These are phyloP conservation scores for Camponotus fellah DNA, from an alignment of 2,888 invertebrate genomes.

Conservation along the genomic window DNA sequence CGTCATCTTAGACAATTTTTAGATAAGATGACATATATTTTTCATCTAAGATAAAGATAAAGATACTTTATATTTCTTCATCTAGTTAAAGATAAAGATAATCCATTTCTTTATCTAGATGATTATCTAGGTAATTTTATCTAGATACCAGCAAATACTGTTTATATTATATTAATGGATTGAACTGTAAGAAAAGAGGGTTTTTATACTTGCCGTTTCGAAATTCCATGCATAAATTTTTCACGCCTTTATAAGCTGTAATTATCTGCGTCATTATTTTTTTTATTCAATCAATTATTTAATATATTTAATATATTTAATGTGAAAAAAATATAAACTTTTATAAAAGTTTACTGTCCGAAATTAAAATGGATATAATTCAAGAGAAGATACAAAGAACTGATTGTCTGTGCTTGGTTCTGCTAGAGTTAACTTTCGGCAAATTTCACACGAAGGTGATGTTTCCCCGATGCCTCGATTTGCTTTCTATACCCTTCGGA, in stretches of 20 bases:
- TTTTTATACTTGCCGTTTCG: neutral
- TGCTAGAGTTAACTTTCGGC: constrained; percentile 14
- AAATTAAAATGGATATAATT: neutral
- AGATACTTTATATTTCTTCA: no score
- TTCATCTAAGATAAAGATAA: no score
- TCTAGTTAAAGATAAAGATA: no score
- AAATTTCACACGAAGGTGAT: constrained; percentile 16
- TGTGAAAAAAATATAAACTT: neutral
- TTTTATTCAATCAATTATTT: neutral
- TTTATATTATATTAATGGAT: neutral
- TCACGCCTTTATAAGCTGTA: neutral
- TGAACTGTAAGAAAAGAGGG: neutral
- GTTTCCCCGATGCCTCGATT: constrained; percentile 27
- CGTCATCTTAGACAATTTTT: no score
- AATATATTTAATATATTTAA: neutral
- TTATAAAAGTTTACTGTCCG: neutral
- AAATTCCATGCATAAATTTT: neutral
- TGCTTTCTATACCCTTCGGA: constrained; percentile 47
- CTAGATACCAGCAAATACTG: no score
- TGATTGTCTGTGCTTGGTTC: neutral
- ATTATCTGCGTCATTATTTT: neutral
- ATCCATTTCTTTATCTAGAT: no score
- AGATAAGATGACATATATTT: no score
- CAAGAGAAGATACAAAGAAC: neutral
- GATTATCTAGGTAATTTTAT: no score